Evolutionary conservation across 2,888 invertebrate species (phyloP), one percentile per base, ranked within the genome.

Genomic region (Seira ritae): DNA sequence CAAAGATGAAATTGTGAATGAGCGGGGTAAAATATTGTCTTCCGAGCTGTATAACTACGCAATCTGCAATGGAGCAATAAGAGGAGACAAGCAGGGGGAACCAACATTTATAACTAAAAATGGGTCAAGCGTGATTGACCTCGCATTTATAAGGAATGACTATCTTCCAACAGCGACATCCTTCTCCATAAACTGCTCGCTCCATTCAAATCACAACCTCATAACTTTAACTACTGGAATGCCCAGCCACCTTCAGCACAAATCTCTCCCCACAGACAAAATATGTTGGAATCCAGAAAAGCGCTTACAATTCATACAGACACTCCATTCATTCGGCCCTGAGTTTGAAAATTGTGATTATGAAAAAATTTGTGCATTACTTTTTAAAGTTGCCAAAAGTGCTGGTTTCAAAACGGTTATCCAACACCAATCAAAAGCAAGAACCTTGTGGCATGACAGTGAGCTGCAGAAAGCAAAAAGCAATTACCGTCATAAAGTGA

Each of bases 381-480:
- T 73, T 0, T 73, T 37, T 22, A 62, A 37, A 20, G 10, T 19
- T 19, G 73, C 75, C 1, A 46, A 75, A 67, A 17, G 10, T 1
- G 75, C 75, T 6, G 50, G 50, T n/a, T 6, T 75, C 6, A 31
- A 75, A 67, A 75, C 75, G 2, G 75, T n/a, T n/a, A n/a, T n/a
- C n/a, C n/a, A n/a, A n/a, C n/a, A n/a, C n/a, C n/a, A 46, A 22
- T 2, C 0, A 1, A 23, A 2, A n/a, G 0, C 46, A 20, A 2
- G 22, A 0, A 22, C 23, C 1, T 8, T 20, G 12, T 71, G 70
- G 71, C 1, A 4, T 24, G 78, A 78, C 37, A 22, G 24, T 1
- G 70, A 70, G n/a, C 62, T 60, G 1, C 4, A 3, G 0, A 17
- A 1, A 37, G 1, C 15, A n/a, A 78, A 71, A 65, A 8, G 20